Evolutionary conservation across 2,888 invertebrate genomes (phyloP), one percentile per base, ranked within the genome.

Genomic region (Spilosoma lubricipeda): DNA sequence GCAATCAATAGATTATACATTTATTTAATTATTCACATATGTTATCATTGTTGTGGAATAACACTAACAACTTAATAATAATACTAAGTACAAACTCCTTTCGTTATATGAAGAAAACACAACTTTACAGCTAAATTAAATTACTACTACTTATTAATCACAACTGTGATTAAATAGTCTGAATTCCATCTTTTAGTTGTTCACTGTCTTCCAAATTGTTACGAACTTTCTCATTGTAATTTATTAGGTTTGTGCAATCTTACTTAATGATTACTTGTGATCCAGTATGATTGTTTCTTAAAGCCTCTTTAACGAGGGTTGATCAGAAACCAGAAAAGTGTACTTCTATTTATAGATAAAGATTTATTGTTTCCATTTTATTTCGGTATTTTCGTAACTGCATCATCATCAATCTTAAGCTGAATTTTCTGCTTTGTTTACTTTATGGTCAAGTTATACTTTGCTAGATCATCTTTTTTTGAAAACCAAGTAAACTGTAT

Each of bases 401-500:
- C 20, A 33, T 13, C 20, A 20, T 39, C 42, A 70, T 63, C n/a
- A 20, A 59, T 63, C 63, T 70, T 52, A n/a, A 15, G 39, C 20
- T 59, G 30, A 42, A 70, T 63, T 42, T 70, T 59, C 56, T 39
- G 23, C 68, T 70, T 7, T 30, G 23, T n/a, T 70, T 70, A 59
- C n/a, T 56, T 69, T 18, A 70, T 59, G 27, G 69, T 56, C 13
- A 8, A 20, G 18, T 27, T 27, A 56, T 33, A 66, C 2, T 68
- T 36, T 56, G 30, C 33, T 52, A 20, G 23, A n/a, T 52, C 48
- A 52, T 52, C 30, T 5, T 15, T 63, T 30, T 63, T 63, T 3
- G 33, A 33, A 33, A 33, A 33, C 33, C 59, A 13, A 59, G 11
- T 27, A 59, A 52, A 52, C 8, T 11, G 4, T n/a, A 56, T 56